A percentile compares a stretch with the other conserved stretches of the same genome.
Evolutionary conservation across 30 jellyfish, hydroid and myxozoan species (phyloP).

Genomic region (Aurelia coerulea): DNA sequence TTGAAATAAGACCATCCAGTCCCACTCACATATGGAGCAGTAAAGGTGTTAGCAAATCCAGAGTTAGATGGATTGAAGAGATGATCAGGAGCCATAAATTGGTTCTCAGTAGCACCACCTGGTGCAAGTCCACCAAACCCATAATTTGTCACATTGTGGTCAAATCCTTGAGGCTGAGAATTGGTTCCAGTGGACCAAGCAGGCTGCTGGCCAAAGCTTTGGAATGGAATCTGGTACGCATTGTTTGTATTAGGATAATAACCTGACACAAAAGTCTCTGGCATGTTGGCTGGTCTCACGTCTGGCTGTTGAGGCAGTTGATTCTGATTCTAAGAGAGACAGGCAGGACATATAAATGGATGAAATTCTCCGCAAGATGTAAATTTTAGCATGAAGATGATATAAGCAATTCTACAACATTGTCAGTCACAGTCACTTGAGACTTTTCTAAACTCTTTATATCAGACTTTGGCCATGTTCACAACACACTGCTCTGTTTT

Average conservation of each 20-base stretch:
- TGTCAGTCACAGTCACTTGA: no score
- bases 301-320: conserved; percentile 61
- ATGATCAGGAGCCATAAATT: conserved; percentile 82
- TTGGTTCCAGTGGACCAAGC: conserved; percentile 92
- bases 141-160: conserved; percentile 77
- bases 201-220: conserved; percentile 89
- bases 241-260: conserved; percentile 69
- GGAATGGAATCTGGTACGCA: conserved; percentile 80
- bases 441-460: no score
- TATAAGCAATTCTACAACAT: no score
- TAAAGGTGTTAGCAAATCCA: conserved; percentile 78
- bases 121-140: conserved; percentile 89
- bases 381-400: no score
- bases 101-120: conserved; percentile 78
- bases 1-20: conserved; percentile 97
- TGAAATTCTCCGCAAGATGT: no score
- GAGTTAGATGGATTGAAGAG: conserved; percentile 88
- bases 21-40: conserved; percentile 85
- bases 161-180: conserved; percentile 93
- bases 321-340: conserved; percentile 21
- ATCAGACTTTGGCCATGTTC: no score
- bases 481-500: no score
- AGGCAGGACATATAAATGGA: not conserved
- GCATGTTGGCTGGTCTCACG: conserved; percentile 59
- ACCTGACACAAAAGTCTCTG: conserved; percentile 70